These are phyloP conservation scores for Zophobas morio DNA, from an alignment of 1,140 invertebrate genomes.

Conservation along the genomic window DNA sequence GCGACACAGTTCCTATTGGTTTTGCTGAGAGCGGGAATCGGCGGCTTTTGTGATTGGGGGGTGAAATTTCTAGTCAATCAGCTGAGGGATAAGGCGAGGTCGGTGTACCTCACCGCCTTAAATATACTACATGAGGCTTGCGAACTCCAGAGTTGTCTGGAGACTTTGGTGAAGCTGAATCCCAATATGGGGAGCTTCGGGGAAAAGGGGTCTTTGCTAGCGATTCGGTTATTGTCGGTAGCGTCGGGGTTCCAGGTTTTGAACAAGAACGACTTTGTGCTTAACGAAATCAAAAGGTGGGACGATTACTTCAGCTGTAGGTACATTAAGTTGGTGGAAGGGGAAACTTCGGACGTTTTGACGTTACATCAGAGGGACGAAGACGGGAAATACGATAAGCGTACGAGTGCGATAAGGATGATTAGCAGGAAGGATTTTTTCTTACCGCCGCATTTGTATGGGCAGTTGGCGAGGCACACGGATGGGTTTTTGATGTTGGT, in stretches of 20 bases:
- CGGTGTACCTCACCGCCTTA: constrained; percentile 84
- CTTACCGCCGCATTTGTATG: constrained; percentile 90
- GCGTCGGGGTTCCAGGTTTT: constrained; percentile 80
- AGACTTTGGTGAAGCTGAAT: constrained; percentile 81
- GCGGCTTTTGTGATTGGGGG: constrained; percentile 84
- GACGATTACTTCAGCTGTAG: constrained; percentile 80
- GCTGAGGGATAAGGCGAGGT: constrained; percentile 83
- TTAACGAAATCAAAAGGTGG: constrained; percentile 85
- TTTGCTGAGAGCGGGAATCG: constrained; percentile 78
- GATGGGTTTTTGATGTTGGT: constrained; percentile 80
- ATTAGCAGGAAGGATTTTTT: constrained; percentile 72
- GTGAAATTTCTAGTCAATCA: constrained; percentile 86
- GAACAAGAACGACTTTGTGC: constrained; percentile 78
- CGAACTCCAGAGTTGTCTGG: constrained; percentile 87
- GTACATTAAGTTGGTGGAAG: constrained; percentile 92
- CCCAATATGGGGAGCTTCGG: constrained; percentile 85
- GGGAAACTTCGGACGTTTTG: constrained; percentile 87
- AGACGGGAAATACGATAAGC: constrained; percentile 82
- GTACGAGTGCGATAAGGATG: constrained; percentile 67
- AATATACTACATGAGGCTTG: constrained; percentile 93
- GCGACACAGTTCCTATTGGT: constrained; percentile 92
- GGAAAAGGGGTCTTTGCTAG: constrained; percentile 86
- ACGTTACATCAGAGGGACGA: constrained; percentile 87
- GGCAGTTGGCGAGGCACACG: constrained; percentile 86
- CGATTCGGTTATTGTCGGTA: constrained; percentile 86